Conservation (phyloP, 2,888 invertebrate species). For the Laspeyria flexula region DNA sequence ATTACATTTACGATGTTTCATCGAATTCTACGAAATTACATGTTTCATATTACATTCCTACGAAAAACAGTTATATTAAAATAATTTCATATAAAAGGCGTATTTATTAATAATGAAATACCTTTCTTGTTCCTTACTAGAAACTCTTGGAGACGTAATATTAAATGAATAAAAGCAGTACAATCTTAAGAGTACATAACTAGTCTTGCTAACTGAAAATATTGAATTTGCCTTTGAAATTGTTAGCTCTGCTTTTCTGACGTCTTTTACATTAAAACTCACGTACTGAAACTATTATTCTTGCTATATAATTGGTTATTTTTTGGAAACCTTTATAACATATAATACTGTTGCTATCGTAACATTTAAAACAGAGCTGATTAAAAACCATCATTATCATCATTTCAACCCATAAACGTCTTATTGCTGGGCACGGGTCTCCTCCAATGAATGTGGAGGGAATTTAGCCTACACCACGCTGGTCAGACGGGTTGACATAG, state of each 20-base stretch:
- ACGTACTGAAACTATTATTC: no score
- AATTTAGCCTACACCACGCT: no score
- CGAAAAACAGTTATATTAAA: constrained; percentile 1
- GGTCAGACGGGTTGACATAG: no score
- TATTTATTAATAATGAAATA: not conserved
- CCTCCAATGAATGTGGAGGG: no score
- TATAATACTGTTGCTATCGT: no score
- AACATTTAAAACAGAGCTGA: no score
- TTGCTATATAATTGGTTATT: no score
- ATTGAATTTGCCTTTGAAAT: not conserved
- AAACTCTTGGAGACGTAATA: not conserved
- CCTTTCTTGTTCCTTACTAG: not conserved
- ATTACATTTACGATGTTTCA: constrained; percentile 20
- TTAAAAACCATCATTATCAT: no score
- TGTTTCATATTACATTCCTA: not conserved
- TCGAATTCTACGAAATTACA: constrained; percentile 10
- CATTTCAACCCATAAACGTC: no score
- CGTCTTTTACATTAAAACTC: no score
- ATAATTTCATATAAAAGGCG: constrained; percentile 1
- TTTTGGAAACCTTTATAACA: no score
- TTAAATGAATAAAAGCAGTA: not conserved
- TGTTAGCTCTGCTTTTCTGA: not conserved
- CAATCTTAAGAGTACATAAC: not conserved
- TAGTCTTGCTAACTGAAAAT: not conserved
- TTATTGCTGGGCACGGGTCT: no score